A percentile compares a stretch with the other conserved stretches of the same genome.
Conservation (phyloP, 2,797 vertebrate genomes). For the Limosa lapponica region DNA sequence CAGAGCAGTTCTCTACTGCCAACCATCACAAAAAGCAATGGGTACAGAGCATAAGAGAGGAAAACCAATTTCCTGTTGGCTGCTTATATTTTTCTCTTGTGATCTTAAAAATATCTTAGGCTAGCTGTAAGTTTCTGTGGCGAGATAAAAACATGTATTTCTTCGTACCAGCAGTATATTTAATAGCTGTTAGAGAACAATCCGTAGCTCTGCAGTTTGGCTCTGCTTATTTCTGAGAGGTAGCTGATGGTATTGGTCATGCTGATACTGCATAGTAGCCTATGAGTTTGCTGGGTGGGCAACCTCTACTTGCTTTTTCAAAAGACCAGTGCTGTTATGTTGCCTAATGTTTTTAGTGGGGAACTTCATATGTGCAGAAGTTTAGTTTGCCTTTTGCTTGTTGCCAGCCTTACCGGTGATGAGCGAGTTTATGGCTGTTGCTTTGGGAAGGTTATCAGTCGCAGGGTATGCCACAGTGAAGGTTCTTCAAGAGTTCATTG, state of each 20-base stretch:
- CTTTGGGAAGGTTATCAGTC: background rate
- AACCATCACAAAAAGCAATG: background rate
- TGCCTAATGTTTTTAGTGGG: background rate
- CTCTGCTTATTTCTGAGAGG: background rate
- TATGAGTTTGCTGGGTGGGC: background rate
- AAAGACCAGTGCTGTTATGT: background rate
- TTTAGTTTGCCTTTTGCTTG: background rate
- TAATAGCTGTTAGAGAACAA: background rate
- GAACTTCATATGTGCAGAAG: fast-evolving
- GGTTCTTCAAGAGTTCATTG: background rate
- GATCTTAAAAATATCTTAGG: background rate
- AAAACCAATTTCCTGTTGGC: background rate
- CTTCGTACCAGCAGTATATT: background rate
- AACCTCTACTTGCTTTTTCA: background rate
- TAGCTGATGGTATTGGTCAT: background rate
- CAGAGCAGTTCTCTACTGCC: background rate
- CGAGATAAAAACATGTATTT: background rate
- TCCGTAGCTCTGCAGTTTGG: background rate
- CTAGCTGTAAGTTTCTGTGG: background rate
- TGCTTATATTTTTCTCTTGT: background rate
- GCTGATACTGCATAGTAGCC: background rate
- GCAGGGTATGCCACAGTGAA: background rate
- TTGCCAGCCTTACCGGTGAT: background rate
- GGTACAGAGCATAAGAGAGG: background rate
- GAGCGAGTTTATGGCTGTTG: background rate